Percentiles rank a stretch among this genome's conserved stretches.
phyloP scores from a whole-genome alignment of 2,888 invertebrate species.

The Plebejus melissa region DNA sequence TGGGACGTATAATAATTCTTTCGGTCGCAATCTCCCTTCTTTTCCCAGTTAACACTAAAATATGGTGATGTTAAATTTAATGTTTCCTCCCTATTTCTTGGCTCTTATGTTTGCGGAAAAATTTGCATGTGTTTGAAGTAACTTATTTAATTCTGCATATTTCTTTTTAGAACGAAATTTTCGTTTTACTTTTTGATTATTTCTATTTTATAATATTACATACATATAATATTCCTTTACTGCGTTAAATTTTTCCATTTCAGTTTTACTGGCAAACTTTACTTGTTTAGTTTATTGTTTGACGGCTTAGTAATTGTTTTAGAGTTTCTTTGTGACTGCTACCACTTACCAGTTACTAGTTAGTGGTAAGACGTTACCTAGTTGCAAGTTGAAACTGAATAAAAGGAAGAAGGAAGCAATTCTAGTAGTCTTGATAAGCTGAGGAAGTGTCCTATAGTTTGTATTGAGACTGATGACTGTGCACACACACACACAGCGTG shows the following conservation, averaged over 20 bases:
- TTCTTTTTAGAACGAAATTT: background rate
- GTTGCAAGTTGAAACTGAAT: too few species aligned
- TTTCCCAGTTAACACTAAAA: conserved; percentile 14
- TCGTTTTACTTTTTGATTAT: background rate
- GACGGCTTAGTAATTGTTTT: too few species aligned
- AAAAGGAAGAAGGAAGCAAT: too few species aligned
- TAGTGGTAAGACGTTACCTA: too few species aligned
- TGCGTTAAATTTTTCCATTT: background rate
- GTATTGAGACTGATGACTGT: too few species aligned
- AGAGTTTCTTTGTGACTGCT: too few species aligned
- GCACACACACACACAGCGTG: background rate
- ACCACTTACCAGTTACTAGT: too few species aligned
- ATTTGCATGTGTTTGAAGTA: conserved; percentile 14
- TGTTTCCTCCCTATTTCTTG: conserved; percentile 15
- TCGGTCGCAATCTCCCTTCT: conserved; percentile 20
- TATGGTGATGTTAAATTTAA: conserved; percentile 18
- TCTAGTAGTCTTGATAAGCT: background rate
- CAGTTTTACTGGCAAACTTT: background rate
- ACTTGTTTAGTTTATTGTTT: too few species aligned
- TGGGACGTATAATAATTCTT: conserved; percentile 14
- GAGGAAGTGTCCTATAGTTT: background rate
- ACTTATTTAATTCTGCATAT: conserved; percentile 5
- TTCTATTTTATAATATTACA: background rate
- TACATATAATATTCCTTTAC: background rate
- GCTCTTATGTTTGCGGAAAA: conserved; percentile 16